A percentile compares a stretch with the other conserved stretches of the same genome.
Evolutionary conservation across 2,888 invertebrate genomes (phyloP).

Genomic region (Drosophila dives): DNA sequence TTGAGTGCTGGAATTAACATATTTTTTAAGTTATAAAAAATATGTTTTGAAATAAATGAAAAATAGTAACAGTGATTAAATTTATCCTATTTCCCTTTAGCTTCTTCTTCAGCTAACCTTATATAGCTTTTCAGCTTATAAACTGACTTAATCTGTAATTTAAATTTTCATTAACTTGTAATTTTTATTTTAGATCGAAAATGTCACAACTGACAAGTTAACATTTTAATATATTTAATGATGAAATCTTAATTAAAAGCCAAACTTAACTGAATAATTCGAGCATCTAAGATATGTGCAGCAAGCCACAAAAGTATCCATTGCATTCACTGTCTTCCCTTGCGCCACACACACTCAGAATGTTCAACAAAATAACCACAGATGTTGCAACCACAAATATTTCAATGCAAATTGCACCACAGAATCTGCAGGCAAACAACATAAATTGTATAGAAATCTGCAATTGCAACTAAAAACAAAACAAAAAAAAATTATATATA

Average conservation of each 20-base stretch:
- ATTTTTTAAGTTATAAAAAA: background rate
- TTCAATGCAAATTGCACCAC: conserved; percentile 43
- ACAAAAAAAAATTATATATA: background rate
- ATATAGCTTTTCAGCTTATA: background rate
- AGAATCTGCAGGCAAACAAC: conserved; percentile 43
- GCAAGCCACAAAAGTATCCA: conserved; percentile 9
- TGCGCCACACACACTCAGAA: background rate
- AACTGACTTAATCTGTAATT: no score
- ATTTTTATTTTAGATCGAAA: background rate
- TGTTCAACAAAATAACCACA: conserved; percentile 27
- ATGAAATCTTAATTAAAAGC: conserved; percentile 9
- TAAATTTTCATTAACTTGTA: background rate
- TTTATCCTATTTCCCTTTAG: no score
- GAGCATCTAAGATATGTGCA: background rate
- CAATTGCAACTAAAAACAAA: conserved; percentile 32
- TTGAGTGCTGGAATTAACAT: background rate
- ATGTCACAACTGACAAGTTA: background rate
- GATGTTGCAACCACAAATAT: conserved; percentile 45
- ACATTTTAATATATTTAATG: background rate
- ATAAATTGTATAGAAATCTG: conserved; percentile 46
- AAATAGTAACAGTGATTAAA: background rate
- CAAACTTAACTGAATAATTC: background rate
- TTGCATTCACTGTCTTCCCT: background rate
- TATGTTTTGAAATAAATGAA: background rate
- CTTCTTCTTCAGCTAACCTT: background rate